Percentiles rank a stretch among this genome's conserved stretches.
Conservation (phyloP, 2,888 invertebrate species). For the Pterostichus niger region DNA sequence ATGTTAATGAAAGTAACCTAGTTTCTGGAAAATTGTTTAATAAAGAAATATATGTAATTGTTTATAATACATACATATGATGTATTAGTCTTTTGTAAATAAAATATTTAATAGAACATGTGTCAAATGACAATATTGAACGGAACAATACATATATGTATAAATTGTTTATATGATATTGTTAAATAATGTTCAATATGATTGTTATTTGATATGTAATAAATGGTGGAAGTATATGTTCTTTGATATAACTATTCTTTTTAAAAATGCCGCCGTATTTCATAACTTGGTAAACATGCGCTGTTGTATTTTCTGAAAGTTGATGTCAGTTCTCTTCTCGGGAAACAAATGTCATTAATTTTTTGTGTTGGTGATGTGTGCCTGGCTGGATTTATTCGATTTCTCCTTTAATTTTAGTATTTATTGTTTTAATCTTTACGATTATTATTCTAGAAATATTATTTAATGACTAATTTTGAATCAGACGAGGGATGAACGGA, state of each 20-base stretch:
- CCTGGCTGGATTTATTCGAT: constrained; percentile 68
- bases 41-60: not conserved
- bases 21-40: not conserved
- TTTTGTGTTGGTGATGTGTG: constrained; percentile 72
- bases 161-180: not conserved
- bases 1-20: constrained; percentile 10
- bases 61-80: not conserved
- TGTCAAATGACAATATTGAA: not conserved
- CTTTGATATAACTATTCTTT: not conserved
- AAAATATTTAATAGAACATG: not conserved
- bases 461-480: constrained; percentile 55
- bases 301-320: constrained; percentile 25
- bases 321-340: constrained; percentile 40
- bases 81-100: not conserved
- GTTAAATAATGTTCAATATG: not conserved
- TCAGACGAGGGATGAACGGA: constrained; percentile 62
- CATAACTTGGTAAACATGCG: constrained; percentile 39
- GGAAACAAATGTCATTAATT: constrained; percentile 69
- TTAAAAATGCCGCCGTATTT: constrained; percentile 38
- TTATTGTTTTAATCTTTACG: constrained; percentile 61
- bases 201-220: not conserved
- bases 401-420: constrained; percentile 68
- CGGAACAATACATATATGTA: not conserved
- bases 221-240: not conserved
- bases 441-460: constrained; percentile 43